Conservation (phyloP, 2,113 vertebrate genomes). For the Tychaedon coryphoeus region DNA sequence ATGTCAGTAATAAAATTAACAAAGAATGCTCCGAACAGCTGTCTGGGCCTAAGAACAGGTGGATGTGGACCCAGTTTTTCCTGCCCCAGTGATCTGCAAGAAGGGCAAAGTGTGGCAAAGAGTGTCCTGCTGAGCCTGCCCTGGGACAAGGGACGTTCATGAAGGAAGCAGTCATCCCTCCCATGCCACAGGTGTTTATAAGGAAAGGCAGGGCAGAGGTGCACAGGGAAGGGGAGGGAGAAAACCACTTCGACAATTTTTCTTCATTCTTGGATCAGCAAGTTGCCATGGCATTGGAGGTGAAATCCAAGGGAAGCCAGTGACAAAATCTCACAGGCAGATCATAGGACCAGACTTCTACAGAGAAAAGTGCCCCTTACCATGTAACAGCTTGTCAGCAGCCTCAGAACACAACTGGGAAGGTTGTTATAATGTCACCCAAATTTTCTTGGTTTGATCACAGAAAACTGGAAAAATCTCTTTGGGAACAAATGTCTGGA, state of each 20-base stretch:
- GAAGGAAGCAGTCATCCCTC: not conserved
- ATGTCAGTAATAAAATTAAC: not conserved
- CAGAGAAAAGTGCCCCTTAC: not conserved
- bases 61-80: not conserved
- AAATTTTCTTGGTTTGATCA: not conserved
- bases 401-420: not conserved
- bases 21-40: not conserved
- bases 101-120: not conserved
- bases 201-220: not conserved
- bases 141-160: not conserved
- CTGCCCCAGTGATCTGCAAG: fast-evolving
- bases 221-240: not conserved
- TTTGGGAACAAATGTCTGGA: not conserved
- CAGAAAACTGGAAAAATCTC: not conserved
- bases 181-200: not conserved
- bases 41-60: not conserved
- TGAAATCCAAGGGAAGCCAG: not conserved
- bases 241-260: fast-evolving
- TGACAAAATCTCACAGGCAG: not conserved
- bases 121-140: not conserved
- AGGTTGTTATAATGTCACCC: not conserved
- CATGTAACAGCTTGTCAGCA: not conserved
- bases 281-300: not conserved
- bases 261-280: not conserved
- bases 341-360: not conserved